phyloP scores from a whole-genome alignment of 2,888 invertebrate genomes.

The Caenorhabditis angaria region DNA sequence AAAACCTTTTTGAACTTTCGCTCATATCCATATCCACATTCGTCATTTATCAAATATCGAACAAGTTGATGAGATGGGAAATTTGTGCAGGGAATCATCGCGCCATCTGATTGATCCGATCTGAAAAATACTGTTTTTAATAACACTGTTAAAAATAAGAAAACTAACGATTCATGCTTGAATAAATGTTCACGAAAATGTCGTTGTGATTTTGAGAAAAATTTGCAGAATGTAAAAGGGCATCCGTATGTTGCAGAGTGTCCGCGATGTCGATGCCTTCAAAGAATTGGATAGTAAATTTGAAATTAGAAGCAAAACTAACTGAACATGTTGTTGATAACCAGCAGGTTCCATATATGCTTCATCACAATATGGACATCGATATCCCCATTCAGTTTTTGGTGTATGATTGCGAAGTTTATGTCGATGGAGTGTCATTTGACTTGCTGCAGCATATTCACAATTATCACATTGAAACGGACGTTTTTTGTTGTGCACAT shows the following conservation, averaged over 20 bases:
- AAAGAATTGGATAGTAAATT: no score
- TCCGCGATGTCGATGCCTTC: conserved; percentile 65
- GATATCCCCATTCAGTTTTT: conserved; percentile 68
- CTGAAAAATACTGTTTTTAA: conserved; percentile 11
- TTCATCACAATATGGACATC: conserved; percentile 69
- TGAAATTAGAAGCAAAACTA: conserved; percentile 36
- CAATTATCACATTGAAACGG: conserved; percentile 70
- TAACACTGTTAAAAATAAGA: conserved; percentile 9
- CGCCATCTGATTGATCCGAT: conserved; percentile 26
- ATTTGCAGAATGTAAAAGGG: conserved; percentile 58
- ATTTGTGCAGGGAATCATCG: conserved; percentile 18
- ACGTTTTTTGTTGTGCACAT: conserved; percentile 59
- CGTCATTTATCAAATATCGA: conserved; percentile 35
- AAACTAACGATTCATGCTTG: conserved; percentile 55
- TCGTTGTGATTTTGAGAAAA: conserved; percentile 63
- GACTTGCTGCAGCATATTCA: conserved; percentile 71
- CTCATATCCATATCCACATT: conserved; percentile 21
- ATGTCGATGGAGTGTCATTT: conserved; percentile 71
- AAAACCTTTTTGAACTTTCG: neutral
- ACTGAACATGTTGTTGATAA: conserved; percentile 70
- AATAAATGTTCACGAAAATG: conserved; percentile 65
- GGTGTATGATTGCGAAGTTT: conserved; percentile 68
- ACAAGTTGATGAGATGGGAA: conserved; percentile 22
- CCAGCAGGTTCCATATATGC: conserved; percentile 71
- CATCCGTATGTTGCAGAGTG: conserved; percentile 71